Conservation (phyloP, 2,113 vertebrate genomes). For the Eurystomus gularis region DNA sequence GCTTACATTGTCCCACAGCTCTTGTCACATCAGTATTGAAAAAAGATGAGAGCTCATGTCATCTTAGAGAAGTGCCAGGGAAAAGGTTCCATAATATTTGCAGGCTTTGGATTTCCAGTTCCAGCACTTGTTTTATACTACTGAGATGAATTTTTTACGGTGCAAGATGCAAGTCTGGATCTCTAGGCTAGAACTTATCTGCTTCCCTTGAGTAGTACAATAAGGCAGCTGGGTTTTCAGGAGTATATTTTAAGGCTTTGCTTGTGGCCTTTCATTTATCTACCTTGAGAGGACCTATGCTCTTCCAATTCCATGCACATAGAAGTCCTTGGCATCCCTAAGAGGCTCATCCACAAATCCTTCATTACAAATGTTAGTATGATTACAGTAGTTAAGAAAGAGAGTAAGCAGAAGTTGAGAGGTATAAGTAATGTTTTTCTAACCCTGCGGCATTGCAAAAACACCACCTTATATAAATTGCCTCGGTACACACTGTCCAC, state of each 20-base stretch:
- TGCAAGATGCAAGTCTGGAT: background rate
- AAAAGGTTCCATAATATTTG: background rate
- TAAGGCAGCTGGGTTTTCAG: background rate
- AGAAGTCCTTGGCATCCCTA: background rate
- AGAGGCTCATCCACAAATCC: background rate
- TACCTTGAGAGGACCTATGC: background rate
- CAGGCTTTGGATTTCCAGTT: background rate
- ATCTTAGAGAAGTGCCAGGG: background rate
- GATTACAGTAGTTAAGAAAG: background rate
- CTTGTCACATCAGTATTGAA: background rate
- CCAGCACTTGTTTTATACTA: background rate
- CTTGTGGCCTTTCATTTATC: background rate
- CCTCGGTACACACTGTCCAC: background rate
- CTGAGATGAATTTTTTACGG: background rate
- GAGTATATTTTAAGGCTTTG: background rate
- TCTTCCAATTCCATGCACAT: fast-evolving
- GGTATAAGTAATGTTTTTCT: background rate
- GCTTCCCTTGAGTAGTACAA: background rate
- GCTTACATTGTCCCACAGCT: background rate
- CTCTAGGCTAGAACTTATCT: background rate
- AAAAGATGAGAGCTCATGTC: background rate
- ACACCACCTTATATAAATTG: background rate
- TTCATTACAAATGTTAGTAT: background rate
- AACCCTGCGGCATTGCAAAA: background rate
- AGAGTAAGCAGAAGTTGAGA: background rate